Percentiles rank a stretch among this genome's conserved stretches.
phyloP scores from a whole-genome alignment of 2,113 vertebrate genomes.

The Cyanoderma ruficeps region DNA sequence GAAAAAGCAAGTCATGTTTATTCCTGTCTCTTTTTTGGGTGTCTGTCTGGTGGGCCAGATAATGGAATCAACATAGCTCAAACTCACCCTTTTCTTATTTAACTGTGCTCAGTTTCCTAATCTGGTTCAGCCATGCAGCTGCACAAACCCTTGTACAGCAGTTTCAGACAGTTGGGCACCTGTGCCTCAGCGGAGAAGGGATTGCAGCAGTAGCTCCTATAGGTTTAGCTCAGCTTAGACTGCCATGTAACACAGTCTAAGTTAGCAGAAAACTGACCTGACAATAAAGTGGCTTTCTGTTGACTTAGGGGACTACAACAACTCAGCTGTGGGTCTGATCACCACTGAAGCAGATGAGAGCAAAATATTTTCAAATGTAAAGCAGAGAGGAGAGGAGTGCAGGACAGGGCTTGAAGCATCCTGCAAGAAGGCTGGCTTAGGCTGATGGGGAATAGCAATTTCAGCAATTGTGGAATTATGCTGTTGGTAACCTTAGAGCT shows the following conservation, averaged over 20 bases:
- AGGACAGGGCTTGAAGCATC: neutral
- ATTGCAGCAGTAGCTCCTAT: neutral
- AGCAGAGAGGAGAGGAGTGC: neutral
- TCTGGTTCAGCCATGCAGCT: neutral
- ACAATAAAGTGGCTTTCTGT: neutral
- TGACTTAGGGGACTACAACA: neutral
- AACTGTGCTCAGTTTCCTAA: neutral
- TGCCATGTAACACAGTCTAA: neutral
- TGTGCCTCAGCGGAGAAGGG: neutral
- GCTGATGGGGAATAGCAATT: neutral
- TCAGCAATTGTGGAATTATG: neutral
- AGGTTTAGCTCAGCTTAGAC: neutral
- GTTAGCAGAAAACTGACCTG: neutral
- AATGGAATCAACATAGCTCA: neutral
- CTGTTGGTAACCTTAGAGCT: neutral
- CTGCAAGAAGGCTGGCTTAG: neutral
- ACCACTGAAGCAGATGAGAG: neutral
- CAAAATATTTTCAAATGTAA: neutral
- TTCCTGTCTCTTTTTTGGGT: neutral
- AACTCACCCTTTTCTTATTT: neutral
- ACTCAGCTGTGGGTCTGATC: neutral
- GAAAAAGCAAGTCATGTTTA: neutral
- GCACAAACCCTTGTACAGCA: neutral
- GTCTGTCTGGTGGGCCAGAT: slow-evolving; percentile 6
- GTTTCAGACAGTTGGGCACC: neutral